Base-by-base conservation (phyloP, 2,113 vertebrate species). In the Takifugu bimaculatus region DNA sequence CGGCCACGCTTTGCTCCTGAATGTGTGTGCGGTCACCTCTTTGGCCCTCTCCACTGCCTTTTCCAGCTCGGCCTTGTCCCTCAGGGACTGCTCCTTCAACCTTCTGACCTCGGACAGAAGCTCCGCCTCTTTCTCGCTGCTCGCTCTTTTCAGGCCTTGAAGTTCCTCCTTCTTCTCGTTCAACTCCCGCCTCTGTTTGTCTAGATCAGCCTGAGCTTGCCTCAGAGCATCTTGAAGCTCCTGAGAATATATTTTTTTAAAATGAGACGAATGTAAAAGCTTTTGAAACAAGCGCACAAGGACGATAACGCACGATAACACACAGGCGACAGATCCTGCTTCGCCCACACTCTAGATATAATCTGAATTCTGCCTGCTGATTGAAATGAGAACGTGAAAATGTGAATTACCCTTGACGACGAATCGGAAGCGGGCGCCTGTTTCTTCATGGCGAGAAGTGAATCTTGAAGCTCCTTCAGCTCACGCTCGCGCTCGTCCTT, bases 401-500 rank as follows among this genome's bases (percentile, higher is more conserved):
- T 10, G 4, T 62, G 77, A 59, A 50, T 75, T 84, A 88, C 88
- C 85, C 89, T 81, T 3, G 65, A 67, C 51, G 84, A 0, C 60
- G 72, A 54, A 0, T 72, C 74, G 3, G 74, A 47, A 0, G 81
- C 83, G 14, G 59, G 78, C 29, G 57, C 68, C 42, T 93, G 89
- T 39, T 88, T 90, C 63, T 91, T 91, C 47, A 87, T 55, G 0
- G 72, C 50, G 0, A 81, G 55, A 13, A 89, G 79, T 0, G 87
- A 88, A 0, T 92, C 89, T 4, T 78, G 83, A 52, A 91, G 84
- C 72, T 93, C 91, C 74, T 82, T 87, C 60, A 94, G 79, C 70
- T 94, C 88, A 13, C 89, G 88, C 66, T 97, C 93, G 3, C 91
- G 87, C 43, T 93, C 91, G 13, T 93, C 91, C 60, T 93, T 94